Conservation (phyloP, 2,797 vertebrate species). For the Acomys russatus region DNA sequence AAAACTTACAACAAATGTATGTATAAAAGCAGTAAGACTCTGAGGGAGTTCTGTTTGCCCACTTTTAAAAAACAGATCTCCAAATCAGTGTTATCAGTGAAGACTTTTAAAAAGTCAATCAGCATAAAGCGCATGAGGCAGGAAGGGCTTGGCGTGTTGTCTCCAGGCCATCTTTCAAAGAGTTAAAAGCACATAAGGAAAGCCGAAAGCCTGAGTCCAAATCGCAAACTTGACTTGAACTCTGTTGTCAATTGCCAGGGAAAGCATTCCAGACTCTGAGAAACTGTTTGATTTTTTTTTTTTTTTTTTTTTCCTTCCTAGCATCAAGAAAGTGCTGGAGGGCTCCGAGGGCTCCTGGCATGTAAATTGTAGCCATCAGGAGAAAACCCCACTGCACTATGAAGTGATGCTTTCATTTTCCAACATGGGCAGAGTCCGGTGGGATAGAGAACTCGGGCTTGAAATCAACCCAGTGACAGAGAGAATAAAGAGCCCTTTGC, state of each 20-base stretch:
- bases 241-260: constrained; percentile 82
- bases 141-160: neutral
- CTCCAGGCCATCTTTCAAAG: constrained; percentile 71
- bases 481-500: constrained; percentile 54
- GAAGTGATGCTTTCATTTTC: constrained; percentile 70
- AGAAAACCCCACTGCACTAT: constrained; percentile 67
- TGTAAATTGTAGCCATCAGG: constrained; percentile 81
- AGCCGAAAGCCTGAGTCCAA: constrained; percentile 60
- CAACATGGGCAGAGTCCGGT: constrained; percentile 25
- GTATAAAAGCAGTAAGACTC: neutral
- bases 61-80: neutral
- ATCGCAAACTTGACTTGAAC: constrained; percentile 85
- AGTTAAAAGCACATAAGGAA: constrained; percentile 74
- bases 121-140: neutral
- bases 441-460: constrained; percentile 46
- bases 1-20: neutral
- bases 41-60: neutral
- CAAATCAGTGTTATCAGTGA: constrained; percentile 35
- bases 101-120: constrained; percentile 41
- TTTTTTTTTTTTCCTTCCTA: constrained; percentile 71
- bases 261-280: constrained; percentile 83
- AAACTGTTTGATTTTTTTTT: constrained; percentile 76
- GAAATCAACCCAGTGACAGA: constrained; percentile 48
- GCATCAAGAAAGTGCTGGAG: constrained; percentile 78
- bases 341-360: constrained; percentile 68